A percentile compares a stretch with the other conserved stretches of the same genome.
Evolutionary conservation across 1,140 invertebrate species (phyloP).

Genomic region (Brachionus koreanus): DNA sequence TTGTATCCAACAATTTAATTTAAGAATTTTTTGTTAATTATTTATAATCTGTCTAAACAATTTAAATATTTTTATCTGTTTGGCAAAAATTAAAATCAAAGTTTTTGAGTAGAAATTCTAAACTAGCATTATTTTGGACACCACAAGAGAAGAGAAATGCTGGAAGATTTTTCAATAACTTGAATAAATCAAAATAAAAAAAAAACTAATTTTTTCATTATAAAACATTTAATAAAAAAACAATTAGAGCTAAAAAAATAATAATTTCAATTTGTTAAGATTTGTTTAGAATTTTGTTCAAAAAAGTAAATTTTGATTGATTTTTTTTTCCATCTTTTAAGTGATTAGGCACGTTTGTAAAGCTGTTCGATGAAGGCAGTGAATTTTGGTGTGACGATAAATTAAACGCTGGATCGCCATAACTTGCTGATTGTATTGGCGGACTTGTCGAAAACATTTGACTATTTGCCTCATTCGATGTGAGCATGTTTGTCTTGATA

Average conservation of each 20-base stretch:
- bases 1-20: too few species aligned
- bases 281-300: slow-evolving; percentile 29
- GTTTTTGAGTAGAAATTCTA: too few species aligned
- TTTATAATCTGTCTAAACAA: too few species aligned
- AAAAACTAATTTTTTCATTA: neutral
- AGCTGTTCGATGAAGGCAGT: neutral
- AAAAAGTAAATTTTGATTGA: slow-evolving; percentile 15
- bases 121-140: too few species aligned
- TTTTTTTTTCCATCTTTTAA: neutral
- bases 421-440: neutral
- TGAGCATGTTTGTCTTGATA: neutral
- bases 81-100: too few species aligned
- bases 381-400: neutral
- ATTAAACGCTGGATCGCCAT: neutral
- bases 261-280: neutral
- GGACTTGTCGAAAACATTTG: neutral
- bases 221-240: neutral
- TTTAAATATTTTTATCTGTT: too few species aligned
- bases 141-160: too few species aligned
- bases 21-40: too few species aligned
- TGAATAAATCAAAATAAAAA: too few species aligned
- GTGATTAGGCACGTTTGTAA: neutral
- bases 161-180: too few species aligned
- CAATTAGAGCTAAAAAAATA: too few species aligned
- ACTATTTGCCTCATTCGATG: neutral